Base-by-base conservation (phyloP, 2,113 vertebrate species). In the Cavia aperea region DNA sequence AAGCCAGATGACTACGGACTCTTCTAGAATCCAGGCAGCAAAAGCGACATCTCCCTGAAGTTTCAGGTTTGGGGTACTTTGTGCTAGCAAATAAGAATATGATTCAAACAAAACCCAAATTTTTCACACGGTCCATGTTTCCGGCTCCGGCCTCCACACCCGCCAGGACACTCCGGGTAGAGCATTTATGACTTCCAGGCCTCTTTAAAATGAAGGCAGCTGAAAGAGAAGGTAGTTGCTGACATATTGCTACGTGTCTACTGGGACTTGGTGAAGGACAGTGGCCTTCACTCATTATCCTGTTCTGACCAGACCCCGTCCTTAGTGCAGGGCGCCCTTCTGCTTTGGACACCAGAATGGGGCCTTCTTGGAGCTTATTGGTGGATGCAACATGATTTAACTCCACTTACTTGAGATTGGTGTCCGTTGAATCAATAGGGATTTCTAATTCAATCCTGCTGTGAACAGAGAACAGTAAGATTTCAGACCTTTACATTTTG, bases 371-470 rank as follows among this genome's bases (percentile, higher is more conserved):
- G 29, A 56, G 78, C 24, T 75, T 36, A 43, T 21, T 13, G 19
- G 36, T 0, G 54, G 29, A 68, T 15, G 43, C 11, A 49, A 56
- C 65, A n/a, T 19, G 15, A 51, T 8, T 86, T 51, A 82, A 54
- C 68, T 82, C 85, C 85, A 72, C 16, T 85, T 63, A 86, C 36
- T 62, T 54, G 43, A 39, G 49, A 82, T 78, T 65, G 77, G 58
- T 82, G 39, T 68, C 51, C 73, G 73, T 4, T 29, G 8, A 66
- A 66, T 46, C n/a, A 51, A 56, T 36, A 58, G 15, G 36, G n/a
- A 60, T 49, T 94, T 56, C 93, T 86, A 83, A 93, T 83, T 86
- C 62, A 56, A 65, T 81, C 39, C 73, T 63, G 82, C 6, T 78
- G 75, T 60, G 79, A 54, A 85, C 21, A 46, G 33, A 89, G 26